Evolutionary conservation across 1,140 invertebrate genomes (phyloP).

Genomic region (Drosophila yakuba): DNA sequence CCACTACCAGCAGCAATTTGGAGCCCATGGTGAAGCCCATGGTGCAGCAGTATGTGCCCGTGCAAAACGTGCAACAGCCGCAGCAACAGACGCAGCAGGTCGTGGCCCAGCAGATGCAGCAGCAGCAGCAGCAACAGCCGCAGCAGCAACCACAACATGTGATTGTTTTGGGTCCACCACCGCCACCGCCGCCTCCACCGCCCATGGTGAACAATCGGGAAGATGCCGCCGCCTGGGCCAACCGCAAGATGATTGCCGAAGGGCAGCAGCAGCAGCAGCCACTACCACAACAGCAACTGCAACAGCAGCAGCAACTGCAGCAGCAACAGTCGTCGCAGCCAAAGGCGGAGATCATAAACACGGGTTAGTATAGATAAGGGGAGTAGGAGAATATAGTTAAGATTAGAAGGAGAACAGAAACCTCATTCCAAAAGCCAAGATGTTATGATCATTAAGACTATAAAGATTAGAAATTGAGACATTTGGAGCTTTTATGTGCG

Average conservation of each 20-base stretch:
- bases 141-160: slow-evolving; percentile 48
- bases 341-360: slow-evolving; percentile 23
- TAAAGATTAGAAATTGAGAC: no score
- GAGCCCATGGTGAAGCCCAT: slow-evolving; percentile 43
- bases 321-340: slow-evolving; percentile 11
- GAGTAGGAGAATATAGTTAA: background rate
- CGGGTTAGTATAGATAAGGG: slow-evolving; percentile 37
- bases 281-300: slow-evolving; percentile 37
- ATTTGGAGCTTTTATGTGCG: no score
- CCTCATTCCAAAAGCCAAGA: no score
- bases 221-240: slow-evolving; percentile 77
- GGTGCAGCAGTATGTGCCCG: slow-evolving; percentile 58
- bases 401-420: no score
- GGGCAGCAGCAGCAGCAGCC: slow-evolving; percentile 46
- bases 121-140: slow-evolving; percentile 38
- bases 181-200: slow-evolving; percentile 59
- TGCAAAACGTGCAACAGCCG: slow-evolving; percentile 60
- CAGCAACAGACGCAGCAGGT: slow-evolving; percentile 60
- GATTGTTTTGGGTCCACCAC: slow-evolving; percentile 61
- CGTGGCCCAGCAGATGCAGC: slow-evolving; percentile 32
- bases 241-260: slow-evolving; percentile 72
- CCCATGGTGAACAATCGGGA: slow-evolving; percentile 77
- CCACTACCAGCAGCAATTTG: slow-evolving; percentile 24
- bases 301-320: slow-evolving; percentile 27
- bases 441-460: no score